Percentiles rank a stretch among this genome's conserved stretches.
These are phyloP conservation scores for Pyrrhia umbra DNA, from an alignment of 2,888 invertebrate species.

Conservation along the genomic window DNA sequence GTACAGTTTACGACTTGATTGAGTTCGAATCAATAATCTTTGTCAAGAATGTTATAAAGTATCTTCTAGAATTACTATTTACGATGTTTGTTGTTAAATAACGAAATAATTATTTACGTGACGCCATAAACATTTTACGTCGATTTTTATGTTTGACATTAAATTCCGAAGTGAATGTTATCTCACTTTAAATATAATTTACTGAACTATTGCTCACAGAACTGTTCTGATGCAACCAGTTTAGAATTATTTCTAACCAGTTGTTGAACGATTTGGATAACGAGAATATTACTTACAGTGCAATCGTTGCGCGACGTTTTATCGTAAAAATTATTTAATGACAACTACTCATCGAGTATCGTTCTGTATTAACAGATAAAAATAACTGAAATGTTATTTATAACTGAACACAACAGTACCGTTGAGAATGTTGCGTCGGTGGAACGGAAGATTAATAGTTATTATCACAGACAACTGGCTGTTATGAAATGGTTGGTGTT, in stretches of 20 bases:
- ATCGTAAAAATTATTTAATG: slow-evolving; percentile 71
- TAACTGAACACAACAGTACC: slow-evolving; percentile 40
- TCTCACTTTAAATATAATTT: slow-evolving; percentile 73
- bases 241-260: slow-evolving; percentile 72
- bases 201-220: slow-evolving; percentile 62
- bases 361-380: slow-evolving; percentile 66
- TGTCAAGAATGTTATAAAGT: slow-evolving; percentile 69
- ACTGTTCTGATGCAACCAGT: slow-evolving; percentile 65
- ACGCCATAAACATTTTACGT: slow-evolving; percentile 70
- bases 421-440: slow-evolving; percentile 36
- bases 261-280: slow-evolving; percentile 71
- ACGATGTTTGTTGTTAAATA: slow-evolving; percentile 71
- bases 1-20: slow-evolving; percentile 71
- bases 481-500: slow-evolving; percentile 58
- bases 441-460: slow-evolving; percentile 55
- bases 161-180: slow-evolving; percentile 67
- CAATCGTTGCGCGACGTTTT: slow-evolving; percentile 63
- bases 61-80: slow-evolving; percentile 67
- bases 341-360: slow-evolving; percentile 66
- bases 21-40: slow-evolving; percentile 70
- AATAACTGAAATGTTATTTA: slow-evolving; percentile 59
- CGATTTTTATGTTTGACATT: slow-evolving; percentile 72
- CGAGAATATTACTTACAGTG: slow-evolving; percentile 73
- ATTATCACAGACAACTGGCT: slow-evolving; percentile 53
- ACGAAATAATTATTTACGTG: slow-evolving; percentile 73